These are phyloP conservation scores for Unio pictorum DNA, from an alignment of 2,888 invertebrate species.

Conservation along the genomic window DNA sequence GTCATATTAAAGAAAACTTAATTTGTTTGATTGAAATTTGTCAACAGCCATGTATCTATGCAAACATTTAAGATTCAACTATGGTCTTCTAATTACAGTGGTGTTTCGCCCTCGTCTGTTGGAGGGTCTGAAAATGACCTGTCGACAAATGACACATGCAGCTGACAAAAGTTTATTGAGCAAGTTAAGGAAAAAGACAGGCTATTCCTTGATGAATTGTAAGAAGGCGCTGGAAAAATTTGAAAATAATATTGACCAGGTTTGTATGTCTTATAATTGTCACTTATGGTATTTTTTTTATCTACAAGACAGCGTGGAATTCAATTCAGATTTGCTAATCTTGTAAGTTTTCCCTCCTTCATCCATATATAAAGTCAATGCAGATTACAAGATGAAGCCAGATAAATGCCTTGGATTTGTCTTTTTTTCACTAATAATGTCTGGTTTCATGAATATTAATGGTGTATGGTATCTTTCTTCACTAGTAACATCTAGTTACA, in stretches of 20 bases:
- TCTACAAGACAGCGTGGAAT: no score
- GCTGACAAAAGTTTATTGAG: conserved; percentile 55
- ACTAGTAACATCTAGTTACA: no score
- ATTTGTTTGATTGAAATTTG: no score
- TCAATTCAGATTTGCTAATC: no score
- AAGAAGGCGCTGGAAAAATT: conserved; percentile 94
- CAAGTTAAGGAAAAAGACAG: conserved; percentile 89
- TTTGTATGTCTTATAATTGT: conserved; percentile 62
- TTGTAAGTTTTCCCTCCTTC: no score
- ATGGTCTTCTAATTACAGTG: background rate
- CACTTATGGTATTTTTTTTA: background rate
- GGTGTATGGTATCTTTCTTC: no score
- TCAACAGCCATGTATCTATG: no score
- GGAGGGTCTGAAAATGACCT: background rate
- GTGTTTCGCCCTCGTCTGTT: background rate
- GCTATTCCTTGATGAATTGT: conserved; percentile 95
- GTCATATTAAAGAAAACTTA: no score
- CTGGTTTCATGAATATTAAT: no score
- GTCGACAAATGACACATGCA: conserved; percentile 9
- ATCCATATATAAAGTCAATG: background rate
- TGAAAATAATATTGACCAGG: conserved; percentile 88
- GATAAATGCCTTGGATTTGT: background rate
- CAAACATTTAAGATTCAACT: no score
- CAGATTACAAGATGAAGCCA: background rate
- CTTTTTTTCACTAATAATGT: no score